Evolutionary conservation across 1,140 invertebrate genomes (phyloP).

Genomic region (Pseudomyrmex pallidus): DNA sequence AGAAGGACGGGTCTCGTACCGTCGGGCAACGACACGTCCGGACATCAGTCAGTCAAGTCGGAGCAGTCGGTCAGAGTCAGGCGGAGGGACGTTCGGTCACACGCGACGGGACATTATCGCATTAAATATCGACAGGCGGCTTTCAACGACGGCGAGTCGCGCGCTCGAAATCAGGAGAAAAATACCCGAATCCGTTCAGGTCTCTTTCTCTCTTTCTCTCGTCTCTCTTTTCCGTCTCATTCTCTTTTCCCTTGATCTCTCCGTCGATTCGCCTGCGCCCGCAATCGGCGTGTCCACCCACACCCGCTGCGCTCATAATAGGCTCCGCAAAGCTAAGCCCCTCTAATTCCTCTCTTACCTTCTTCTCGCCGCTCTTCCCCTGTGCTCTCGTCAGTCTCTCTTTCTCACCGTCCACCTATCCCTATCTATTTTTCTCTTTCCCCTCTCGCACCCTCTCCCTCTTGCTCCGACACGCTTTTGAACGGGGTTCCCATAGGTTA

Average conservation of each 20-base stretch:
- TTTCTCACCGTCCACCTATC: constrained; percentile 41
- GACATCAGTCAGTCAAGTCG: constrained; percentile 74
- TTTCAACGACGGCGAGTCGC: constrained; percentile 74
- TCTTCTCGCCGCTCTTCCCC: constrained; percentile 5
- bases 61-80: constrained; percentile 76
- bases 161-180: constrained; percentile 77
- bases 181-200: constrained; percentile 72
- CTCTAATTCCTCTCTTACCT: constrained; percentile 71
- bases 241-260: background rate
- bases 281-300: constrained; percentile 73
- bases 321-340: constrained; percentile 76
- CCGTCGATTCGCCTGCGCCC: constrained; percentile 45
- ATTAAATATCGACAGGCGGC: constrained; percentile 83
- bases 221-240: constrained; percentile 6
- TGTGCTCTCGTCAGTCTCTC: constrained; percentile 32
- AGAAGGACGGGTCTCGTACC: constrained; percentile 44
- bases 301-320: constrained; percentile 80
- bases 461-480: constrained; percentile 65
- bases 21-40: constrained; percentile 64
- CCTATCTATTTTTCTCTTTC: constrained; percentile 52
- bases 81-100: constrained; percentile 76
- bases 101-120: constrained; percentile 83
- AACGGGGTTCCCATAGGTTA: constrained; percentile 83
- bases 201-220: constrained; percentile 3
- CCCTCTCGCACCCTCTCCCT: constrained; percentile 1